Evolutionary conservation across 2,888 invertebrate genomes (phyloP).

Genomic region (Amiota minor): DNA sequence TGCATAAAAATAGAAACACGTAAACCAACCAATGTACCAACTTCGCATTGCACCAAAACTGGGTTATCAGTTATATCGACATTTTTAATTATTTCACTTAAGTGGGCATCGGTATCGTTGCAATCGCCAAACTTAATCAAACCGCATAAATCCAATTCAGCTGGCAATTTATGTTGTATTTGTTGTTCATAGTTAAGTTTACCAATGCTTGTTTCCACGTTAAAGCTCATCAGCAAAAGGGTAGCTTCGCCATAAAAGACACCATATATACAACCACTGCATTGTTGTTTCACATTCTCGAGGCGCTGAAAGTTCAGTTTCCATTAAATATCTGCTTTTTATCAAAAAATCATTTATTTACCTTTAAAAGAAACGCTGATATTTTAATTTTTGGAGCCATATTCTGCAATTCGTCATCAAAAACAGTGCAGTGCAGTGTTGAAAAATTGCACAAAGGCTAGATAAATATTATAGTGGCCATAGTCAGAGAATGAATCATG

Average conservation of each 20-base stretch:
- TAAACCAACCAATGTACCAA: conserved; percentile 77
- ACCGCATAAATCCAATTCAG: conserved; percentile 85
- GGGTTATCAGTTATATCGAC: conserved; percentile 88
- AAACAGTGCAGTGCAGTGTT: background rate
- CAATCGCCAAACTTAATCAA: conserved; percentile 80
- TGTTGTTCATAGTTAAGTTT: conserved; percentile 73
- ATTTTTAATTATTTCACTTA: conserved; percentile 79
- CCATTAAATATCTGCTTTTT: background rate
- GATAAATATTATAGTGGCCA: too few species aligned
- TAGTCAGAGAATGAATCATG: too few species aligned
- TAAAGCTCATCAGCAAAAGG: conserved; percentile 80
- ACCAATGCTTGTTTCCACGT: conserved; percentile 78
- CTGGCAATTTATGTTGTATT: conserved; percentile 80
- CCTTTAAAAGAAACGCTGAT: conserved; percentile 81
- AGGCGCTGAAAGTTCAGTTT: conserved; percentile 76
- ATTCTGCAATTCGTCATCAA: background rate
- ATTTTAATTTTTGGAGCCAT: conserved; percentile 83
- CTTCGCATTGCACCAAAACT: conserved; percentile 77
- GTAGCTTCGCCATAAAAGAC: conserved; percentile 83
- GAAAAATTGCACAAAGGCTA: background rate
- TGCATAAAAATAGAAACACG: conserved; percentile 82
- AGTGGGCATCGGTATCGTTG: conserved; percentile 77
- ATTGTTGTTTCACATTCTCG: conserved; percentile 77
- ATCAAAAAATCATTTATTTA: conserved; percentile 72
- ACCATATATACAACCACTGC: conserved; percentile 83